Evolutionary conservation across 2,797 vertebrate species (phyloP).

Genomic region (Crocodylus rhombifer): DNA sequence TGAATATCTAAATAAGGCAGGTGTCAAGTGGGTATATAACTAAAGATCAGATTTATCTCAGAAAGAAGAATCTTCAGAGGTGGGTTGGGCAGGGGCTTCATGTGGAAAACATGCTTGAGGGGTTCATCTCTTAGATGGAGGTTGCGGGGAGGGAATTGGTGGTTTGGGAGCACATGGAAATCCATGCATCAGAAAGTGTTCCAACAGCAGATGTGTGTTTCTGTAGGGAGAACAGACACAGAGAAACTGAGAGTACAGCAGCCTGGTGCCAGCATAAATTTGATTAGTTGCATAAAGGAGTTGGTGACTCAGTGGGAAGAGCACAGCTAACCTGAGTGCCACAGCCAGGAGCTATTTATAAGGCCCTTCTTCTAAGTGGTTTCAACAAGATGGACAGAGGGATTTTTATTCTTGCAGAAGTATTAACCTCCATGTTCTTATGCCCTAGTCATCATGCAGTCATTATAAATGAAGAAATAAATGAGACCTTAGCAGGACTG

Average conservation of each 20-base stretch:
- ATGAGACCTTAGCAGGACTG: slow-evolving; percentile 48
- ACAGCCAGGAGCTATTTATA: background rate
- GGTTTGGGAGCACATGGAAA: background rate
- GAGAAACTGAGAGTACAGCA: background rate
- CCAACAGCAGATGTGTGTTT: background rate
- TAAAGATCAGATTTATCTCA: accelerated
- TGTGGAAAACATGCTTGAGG: accelerated
- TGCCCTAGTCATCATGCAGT: background rate
- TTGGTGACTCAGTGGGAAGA: background rate
- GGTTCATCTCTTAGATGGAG: background rate
- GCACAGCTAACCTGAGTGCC: background rate
- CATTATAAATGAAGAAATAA: slow-evolving; percentile 3
- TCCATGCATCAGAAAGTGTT: background rate
- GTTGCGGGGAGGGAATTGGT: background rate
- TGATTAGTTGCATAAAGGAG: background rate
- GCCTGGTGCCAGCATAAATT: background rate
- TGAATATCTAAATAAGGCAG: accelerated
- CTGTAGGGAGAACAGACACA: background rate
- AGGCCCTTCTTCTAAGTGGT: background rate
- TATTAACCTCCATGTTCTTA: slow-evolving; percentile 6
- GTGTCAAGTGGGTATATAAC: accelerated
- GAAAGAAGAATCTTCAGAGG: accelerated
- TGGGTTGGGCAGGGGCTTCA: accelerated
- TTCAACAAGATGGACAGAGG: background rate
- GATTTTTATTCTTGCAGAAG: background rate